These are phyloP conservation scores for Drosophila buzzatii DNA, from an alignment of 2,888 invertebrate species.

Conservation along the genomic window DNA sequence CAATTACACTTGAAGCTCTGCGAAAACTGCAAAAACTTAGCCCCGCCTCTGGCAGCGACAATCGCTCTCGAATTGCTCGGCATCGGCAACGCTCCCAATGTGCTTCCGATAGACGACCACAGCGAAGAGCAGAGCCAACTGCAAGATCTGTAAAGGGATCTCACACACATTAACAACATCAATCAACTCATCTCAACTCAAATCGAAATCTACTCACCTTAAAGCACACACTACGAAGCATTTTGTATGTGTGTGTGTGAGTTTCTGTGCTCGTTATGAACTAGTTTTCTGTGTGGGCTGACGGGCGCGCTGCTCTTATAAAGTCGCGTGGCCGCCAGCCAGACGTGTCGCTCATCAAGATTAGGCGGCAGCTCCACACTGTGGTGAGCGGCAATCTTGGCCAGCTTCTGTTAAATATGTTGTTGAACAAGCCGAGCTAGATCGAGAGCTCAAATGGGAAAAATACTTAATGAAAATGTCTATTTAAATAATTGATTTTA, in stretches of 20 bases:
- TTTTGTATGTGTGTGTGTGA: not conserved
- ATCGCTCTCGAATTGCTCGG: slow-evolving; percentile 42
- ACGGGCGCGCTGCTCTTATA: slow-evolving; percentile 60
- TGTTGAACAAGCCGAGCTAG: slow-evolving; percentile 52
- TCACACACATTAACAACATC: not conserved
- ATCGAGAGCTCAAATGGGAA: not conserved
- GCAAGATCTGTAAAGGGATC: slow-evolving; percentile 54
- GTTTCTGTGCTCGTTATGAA: slow-evolving; percentile 11
- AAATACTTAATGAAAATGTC: slow-evolving; percentile 1
- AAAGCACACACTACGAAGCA: slow-evolving; percentile 35
- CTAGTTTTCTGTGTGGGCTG: slow-evolving; percentile 41
- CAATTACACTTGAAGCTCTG: slow-evolving; percentile 4
- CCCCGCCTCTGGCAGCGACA: slow-evolving; percentile 62
- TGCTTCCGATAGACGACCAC: slow-evolving; percentile 44
- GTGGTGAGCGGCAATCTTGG: slow-evolving; percentile 35
- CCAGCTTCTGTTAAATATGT: slow-evolving; percentile 50
- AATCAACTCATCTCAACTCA: not conserved
- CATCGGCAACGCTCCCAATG: slow-evolving; percentile 21
- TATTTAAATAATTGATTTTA: slow-evolving; percentile 1
- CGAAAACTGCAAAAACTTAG: slow-evolving; percentile 22
- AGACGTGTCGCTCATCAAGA: slow-evolving; percentile 69
- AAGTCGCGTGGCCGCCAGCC: slow-evolving; percentile 61
- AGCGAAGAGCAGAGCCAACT: slow-evolving; percentile 46
- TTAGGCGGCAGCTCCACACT: slow-evolving; percentile 30
- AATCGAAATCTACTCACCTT: slow-evolving; percentile 57